Base-by-base conservation (phyloP, 2,113 vertebrate species). In the Podocnemis expansa region DNA sequence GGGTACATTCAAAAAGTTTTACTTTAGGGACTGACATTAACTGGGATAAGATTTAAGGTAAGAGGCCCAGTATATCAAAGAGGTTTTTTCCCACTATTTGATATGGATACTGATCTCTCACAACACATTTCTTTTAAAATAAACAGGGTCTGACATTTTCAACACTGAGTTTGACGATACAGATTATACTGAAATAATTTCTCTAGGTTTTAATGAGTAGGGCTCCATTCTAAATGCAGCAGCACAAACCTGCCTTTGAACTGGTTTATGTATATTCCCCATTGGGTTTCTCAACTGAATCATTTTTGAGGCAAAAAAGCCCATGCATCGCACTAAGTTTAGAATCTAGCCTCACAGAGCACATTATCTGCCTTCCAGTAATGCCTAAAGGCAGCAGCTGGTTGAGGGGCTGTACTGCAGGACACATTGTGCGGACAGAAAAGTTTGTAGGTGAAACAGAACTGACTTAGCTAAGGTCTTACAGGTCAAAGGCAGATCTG, bases 11-110 rank as follows among this genome's bases (percentile, higher is more conserved):
- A 63, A 80, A 67, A 60, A n/a, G 41, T 81, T n/a, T 76, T 24
- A 12, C 38, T 1, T 27, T 4, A 3, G 78, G 49, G 80, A 22
- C 34, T 27, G 78, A 29, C 8, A 22, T 56, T 58, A 4, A 43
- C 24, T 70, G 38, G 47, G 84, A n/a, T 25, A 58, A 27, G 24
- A 5, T 41, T 95, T 97, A 97, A 96, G 96, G 96, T 91, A 89
- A 82, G 84, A 95, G 89, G 94, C 78, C 63, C 8, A 25, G 49
- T 82, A 85, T 83, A 56, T 60, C 8, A 8, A 0, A 1, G 47
- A 70, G 75, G 80, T 41, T 34, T 41, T 4, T 41, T 29, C 75
- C 52, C 63, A 38, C 2, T 67, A 52, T 25, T 58, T 29, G 24
- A n/a, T 52, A 29, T 2, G 12, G 2, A 2, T 13, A 47, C 73